phyloP scores from a whole-genome alignment of 2,888 invertebrate genomes.

The Zhengitettix transpicula region DNA sequence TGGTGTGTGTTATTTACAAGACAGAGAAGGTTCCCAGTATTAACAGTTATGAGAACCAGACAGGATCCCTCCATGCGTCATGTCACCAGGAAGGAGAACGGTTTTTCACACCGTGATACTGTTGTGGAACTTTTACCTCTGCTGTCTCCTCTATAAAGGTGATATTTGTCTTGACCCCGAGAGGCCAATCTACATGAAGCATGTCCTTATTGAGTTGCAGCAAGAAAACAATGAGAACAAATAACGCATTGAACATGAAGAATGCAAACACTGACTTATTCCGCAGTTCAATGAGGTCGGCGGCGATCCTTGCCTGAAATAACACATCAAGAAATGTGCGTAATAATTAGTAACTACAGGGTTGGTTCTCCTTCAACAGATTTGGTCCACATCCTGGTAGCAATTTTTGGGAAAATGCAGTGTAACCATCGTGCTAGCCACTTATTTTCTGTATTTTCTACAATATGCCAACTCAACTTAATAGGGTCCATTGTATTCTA shows the following conservation, averaged over 20 bases:
- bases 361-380: not conserved
- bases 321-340: conserved; percentile 2
- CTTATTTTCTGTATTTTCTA: too few species aligned
- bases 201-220: conserved; percentile 98
- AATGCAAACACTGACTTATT: conserved; percentile 96
- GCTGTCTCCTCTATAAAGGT: conserved; percentile 83
- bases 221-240: conserved; percentile 96
- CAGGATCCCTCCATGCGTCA: not conserved
- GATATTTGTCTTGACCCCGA: conserved; percentile 88
- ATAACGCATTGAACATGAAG: conserved; percentile 99
- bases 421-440: not conserved
- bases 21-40: not conserved
- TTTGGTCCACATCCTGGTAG: not conserved
- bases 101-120: not conserved
- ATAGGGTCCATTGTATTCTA: too few species aligned
- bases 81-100: not conserved
- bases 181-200: conserved; percentile 93
- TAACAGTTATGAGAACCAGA: not conserved
- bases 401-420: not conserved
- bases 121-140: conserved; percentile 46
- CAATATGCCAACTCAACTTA: too few species aligned
- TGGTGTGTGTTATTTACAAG: too few species aligned
- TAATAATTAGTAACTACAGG: not conserved
- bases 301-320: conserved; percentile 72
- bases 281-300: conserved; percentile 82